Percentiles rank a stretch among this genome's conserved stretches.
Conservation (phyloP, 1,140 invertebrate genomes). For the Telenomus remus region DNA sequence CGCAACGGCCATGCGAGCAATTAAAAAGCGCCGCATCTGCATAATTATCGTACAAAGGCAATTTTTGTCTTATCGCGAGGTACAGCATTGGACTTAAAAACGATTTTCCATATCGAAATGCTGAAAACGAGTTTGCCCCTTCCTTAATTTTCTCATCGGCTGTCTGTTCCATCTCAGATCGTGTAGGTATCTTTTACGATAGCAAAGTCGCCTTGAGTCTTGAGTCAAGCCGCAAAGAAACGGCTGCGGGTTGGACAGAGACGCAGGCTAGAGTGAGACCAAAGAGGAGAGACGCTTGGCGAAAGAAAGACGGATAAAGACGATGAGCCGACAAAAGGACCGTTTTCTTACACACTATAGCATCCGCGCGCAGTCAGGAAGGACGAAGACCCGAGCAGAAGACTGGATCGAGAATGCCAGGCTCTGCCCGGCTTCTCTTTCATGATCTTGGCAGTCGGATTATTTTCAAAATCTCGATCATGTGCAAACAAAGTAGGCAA, state of each 20-base stretch:
- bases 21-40: too few relatives aligned
- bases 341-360: slow-evolving; percentile 61
- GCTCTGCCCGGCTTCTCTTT: slow-evolving; percentile 46
- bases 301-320: slow-evolving; percentile 32
- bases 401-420: slow-evolving; percentile 56
- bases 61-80: too few relatives aligned
- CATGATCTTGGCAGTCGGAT: slow-evolving; percentile 29
- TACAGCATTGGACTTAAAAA: slow-evolving; percentile 8
- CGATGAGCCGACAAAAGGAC: slow-evolving; percentile 62
- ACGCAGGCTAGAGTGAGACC: slow-evolving; percentile 22
- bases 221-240: slow-evolving; percentile 46
- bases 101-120: slow-evolving; percentile 32
- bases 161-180: slow-evolving; percentile 52
- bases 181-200: slow-evolving; percentile 59
- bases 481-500: slow-evolving; percentile 21
- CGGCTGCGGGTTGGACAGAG: slow-evolving; percentile 20
- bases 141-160: slow-evolving; percentile 56
- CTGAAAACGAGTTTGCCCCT: slow-evolving; percentile 42
- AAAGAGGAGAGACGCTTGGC: slow-evolving; percentile 13
- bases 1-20: too few relatives aligned
- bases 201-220: slow-evolving; percentile 52
- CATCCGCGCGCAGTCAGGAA: slow-evolving; percentile 53
- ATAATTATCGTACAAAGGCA: too few relatives aligned
- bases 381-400: slow-evolving; percentile 55
- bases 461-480: slow-evolving; percentile 47